Base-by-base conservation (phyloP, 2,888 invertebrate species). In the Dioctria linearis region DNA sequence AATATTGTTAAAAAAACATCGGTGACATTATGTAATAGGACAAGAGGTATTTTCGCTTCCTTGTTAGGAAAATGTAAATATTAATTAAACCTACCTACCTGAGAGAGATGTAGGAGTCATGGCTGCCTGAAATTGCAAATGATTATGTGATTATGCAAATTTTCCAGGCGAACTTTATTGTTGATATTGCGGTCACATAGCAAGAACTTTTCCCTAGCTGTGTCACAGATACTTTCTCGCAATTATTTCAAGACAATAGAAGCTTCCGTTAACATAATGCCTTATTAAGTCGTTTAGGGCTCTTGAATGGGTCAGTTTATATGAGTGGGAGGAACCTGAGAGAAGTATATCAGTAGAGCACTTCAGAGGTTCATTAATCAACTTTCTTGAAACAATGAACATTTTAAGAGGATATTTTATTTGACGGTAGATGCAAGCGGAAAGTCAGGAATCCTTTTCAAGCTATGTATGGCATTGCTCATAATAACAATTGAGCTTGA, bases 91-190 rank as follows among this genome's bases (percentile, higher is more conserved):
- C 40, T 42, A 59, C 71, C 54, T 54, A 42, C 11, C 11, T 5
- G 9, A 6, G n/a, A 5, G 42, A 13, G 42, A 13, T 13, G 13
- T 11, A 42, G 59, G 59, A n/a, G 73, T 40, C 13, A 42, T 42
- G 43, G 59, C n/a, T 42, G 51, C 49, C 43, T 69, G 69, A 51
- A 75, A 59, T 75, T 75, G 73, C 42, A 75, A 75, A 75, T 59
- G 73, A 75, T 75, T 59, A 75, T 75, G 59, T 75, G 73, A 75
- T 75, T 75, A 75, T 75, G 59, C 25, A 75, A 75, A 75, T 75
- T 75, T 59, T 42, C 4, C 42, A 75, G 57, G 57, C 13, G 59
- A 42, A 43, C 73, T 75, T 57, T 75, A 59, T 75, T 57, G 59
- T 43, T 59, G 73, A 75, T 73, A 59, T 59, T 75, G 59, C 59